Percentiles rank a stretch among this genome's conserved stretches.
Evolutionary conservation across 2,888 invertebrate species (phyloP).

Genomic region (Hoplodrina blanda): DNA sequence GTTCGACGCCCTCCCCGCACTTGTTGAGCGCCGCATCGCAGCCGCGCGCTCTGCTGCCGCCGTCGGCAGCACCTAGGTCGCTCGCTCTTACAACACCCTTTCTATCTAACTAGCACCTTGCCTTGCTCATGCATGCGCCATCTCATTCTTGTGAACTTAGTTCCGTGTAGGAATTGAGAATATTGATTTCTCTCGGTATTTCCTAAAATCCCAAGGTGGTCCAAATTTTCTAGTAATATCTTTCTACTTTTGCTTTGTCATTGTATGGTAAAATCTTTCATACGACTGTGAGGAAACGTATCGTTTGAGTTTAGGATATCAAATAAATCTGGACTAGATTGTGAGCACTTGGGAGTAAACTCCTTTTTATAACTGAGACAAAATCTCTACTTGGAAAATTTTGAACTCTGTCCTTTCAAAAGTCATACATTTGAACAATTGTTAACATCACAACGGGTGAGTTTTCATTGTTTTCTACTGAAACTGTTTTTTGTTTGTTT

Average conservation of each 20-base stretch:
- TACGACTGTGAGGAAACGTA: not conserved
- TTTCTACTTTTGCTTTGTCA: not conserved
- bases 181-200: slow-evolving; percentile 69
- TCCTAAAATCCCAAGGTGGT: slow-evolving; percentile 37
- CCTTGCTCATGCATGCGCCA: slow-evolving; percentile 67
- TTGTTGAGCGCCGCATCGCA: slow-evolving; percentile 82
- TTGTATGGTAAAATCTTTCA: not conserved
- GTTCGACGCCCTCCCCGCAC: slow-evolving; percentile 83
- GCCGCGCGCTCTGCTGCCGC: slow-evolving; percentile 66
- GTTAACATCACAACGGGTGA: slow-evolving; percentile 20
- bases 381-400: slow-evolving; percentile 3
- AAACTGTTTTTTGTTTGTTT: slow-evolving; percentile 25
- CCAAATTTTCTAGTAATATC: not conserved
- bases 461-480: slow-evolving; percentile 24
- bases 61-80: slow-evolving; percentile 72
- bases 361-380: not conserved
- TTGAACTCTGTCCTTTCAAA: slow-evolving; percentile 6
- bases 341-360: slow-evolving; percentile 2
- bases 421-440: slow-evolving; percentile 20
- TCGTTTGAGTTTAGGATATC: not conserved
- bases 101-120: slow-evolving; percentile 56
- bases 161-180: slow-evolving; percentile 59
- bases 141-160: slow-evolving; percentile 72
- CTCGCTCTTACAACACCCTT: slow-evolving; percentile 64
- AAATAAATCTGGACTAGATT: not conserved